phyloP scores from a whole-genome alignment of 35 echinoderm and acorn worm species.

The Nesometra sesokonis region DNA sequence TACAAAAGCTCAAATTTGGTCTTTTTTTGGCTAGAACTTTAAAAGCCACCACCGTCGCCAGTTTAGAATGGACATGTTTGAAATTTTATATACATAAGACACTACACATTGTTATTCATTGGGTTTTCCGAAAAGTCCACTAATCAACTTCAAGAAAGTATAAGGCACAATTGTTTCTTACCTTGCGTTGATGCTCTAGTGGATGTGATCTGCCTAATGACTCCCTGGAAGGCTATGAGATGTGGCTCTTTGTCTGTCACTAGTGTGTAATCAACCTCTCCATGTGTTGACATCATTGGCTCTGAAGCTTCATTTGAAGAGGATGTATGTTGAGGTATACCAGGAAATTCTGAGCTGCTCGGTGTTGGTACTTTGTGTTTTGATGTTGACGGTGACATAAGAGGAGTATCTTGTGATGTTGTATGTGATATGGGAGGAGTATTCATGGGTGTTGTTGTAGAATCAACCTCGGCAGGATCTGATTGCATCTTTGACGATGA shows the following conservation, averaged over 20 bases:
- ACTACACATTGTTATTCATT: too few relatives aligned
- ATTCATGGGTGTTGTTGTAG: background rate
- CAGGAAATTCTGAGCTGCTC: background rate
- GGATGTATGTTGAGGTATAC: background rate
- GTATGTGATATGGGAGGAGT: background rate
- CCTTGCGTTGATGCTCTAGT: background rate
- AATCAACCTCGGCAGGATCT: background rate
- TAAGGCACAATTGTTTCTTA: background rate
- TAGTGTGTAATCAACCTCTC: background rate
- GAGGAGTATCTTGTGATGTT: background rate
- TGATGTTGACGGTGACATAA: too few relatives aligned
- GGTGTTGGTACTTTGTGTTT: too few relatives aligned
- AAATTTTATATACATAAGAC: too few relatives aligned
- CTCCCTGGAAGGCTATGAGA: background rate
- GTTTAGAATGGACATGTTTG: too few relatives aligned
- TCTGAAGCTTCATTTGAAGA: background rate
- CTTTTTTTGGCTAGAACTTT: too few relatives aligned
- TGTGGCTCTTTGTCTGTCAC: background rate
- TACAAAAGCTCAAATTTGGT: too few relatives aligned
- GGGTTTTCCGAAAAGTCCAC: too few relatives aligned
- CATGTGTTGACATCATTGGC: background rate
- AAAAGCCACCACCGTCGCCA: too few relatives aligned
- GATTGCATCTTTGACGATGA: background rate
- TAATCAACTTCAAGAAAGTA: too few relatives aligned
- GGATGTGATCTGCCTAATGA: background rate